A percentile compares a stretch with the other conserved stretches of the same genome.
Evolutionary conservation across 2,888 invertebrate species (phyloP).

Genomic region (Troides helena): DNA sequence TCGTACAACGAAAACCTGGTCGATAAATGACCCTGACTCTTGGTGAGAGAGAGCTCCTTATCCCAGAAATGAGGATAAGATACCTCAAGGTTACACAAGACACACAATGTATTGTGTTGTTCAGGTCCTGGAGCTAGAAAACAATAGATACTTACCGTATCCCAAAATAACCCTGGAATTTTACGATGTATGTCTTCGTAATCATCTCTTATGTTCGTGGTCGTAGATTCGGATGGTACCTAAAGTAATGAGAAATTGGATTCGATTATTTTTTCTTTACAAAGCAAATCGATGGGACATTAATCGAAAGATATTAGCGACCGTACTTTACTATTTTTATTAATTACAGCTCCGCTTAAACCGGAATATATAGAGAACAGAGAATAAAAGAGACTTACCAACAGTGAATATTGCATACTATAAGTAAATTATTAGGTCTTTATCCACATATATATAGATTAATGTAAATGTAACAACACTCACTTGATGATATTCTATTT

Average conservation of each 20-base stretch:
- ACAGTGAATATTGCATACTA: no score
- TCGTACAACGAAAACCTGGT: no score
- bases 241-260: conserved; percentile 31
- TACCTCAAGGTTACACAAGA: not conserved
- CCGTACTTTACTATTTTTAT: no score
- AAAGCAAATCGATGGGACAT: not conserved
- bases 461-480: not conserved
- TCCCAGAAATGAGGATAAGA: not conserved
- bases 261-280: not conserved
- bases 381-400: no score
- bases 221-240: conserved; percentile 44
- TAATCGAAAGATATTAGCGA: not conserved
- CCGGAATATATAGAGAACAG: no score
- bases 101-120: not conserved
- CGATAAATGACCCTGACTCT: no score
- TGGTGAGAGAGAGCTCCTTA: no score
- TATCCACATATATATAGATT: not conserved
- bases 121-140: not conserved
- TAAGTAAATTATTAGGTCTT: not conserved
- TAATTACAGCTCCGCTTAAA: no score
- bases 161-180: conserved; percentile 64
- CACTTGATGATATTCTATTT: conserved; percentile 36
- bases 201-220: conserved; percentile 53
- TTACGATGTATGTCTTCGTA: conserved; percentile 62
- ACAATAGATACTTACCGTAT: conserved; percentile 54